A percentile compares a stretch with the other conserved stretches of the same genome.
Evolutionary conservation across 23 tunicate genomes (phyloP).

Genomic region (Halocynthia roretzi): DNA sequence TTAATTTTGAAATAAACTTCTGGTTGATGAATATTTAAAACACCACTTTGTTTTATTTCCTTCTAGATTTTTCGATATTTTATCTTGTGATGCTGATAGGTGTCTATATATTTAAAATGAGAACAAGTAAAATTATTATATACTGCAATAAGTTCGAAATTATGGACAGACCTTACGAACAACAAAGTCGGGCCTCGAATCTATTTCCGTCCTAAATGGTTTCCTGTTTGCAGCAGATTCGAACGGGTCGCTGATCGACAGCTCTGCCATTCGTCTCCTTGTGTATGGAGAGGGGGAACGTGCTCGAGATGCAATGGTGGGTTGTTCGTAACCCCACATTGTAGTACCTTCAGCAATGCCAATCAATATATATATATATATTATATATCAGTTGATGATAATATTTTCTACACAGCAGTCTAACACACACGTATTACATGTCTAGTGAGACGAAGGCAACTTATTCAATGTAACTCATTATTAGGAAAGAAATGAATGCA

Average conservation of each 20-base stretch:
- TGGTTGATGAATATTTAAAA: too few species aligned
- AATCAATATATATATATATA: too few species aligned
- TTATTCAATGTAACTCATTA: too few species aligned
- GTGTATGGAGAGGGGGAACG: slow-evolving; percentile 95
- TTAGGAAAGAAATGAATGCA: too few species aligned
- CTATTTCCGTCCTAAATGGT: slow-evolving; percentile 75
- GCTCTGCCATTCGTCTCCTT: slow-evolving; percentile 83
- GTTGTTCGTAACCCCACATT: slow-evolving; percentile 75
- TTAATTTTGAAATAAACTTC: too few species aligned
- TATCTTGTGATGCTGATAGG: not conserved
- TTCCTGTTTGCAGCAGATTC: slow-evolving; percentile 55
- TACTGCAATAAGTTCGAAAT: not conserved
- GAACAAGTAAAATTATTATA: too few species aligned
- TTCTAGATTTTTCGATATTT: not conserved
- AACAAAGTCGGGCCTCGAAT: slow-evolving; percentile 71
- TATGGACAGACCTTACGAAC: slow-evolving; percentile 61
- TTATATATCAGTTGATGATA: too few species aligned
- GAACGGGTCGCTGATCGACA: slow-evolving; percentile 81
- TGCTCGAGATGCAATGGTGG: slow-evolving; percentile 85
- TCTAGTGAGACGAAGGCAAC: too few species aligned
- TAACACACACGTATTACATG: too few species aligned
- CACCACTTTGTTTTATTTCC: too few species aligned
- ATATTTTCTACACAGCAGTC: too few species aligned
- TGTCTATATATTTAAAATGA: not conserved
- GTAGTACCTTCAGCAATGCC: slow-evolving; percentile 22